Evolutionary conservation across 2,113 vertebrate species (phyloP).

Genomic region (Aphelocoma coerulescens): DNA sequence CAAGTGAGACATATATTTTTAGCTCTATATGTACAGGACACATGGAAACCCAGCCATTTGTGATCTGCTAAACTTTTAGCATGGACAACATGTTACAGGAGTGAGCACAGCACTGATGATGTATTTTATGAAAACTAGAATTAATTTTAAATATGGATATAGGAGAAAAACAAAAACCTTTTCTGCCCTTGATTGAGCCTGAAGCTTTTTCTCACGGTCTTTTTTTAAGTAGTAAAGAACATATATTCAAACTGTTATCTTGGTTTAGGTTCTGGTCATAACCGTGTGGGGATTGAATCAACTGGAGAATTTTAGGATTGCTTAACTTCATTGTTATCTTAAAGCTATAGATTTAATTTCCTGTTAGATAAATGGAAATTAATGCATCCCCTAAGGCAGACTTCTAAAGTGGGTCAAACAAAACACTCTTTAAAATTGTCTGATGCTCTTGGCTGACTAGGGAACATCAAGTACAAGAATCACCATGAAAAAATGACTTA

Average conservation of each 20-base stretch:
- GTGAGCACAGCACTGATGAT: neutral
- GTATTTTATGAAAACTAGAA: neutral
- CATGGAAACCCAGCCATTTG: neutral
- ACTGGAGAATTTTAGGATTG: neutral
- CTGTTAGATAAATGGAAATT: neutral
- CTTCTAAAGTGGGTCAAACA: neutral
- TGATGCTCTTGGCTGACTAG: neutral
- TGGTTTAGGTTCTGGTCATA: neutral
- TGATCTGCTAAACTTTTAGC: neutral
- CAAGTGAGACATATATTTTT: neutral
- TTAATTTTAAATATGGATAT: neutral
- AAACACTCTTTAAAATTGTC: neutral
- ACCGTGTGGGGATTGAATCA: neutral
- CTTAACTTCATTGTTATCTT: neutral
- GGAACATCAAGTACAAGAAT: neutral
- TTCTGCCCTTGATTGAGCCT: neutral
- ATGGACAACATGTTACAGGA: neutral
- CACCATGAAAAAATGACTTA: neutral
- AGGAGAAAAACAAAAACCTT: neutral
- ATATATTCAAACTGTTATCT: neutral
- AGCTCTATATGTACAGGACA: neutral
- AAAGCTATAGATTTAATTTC: neutral
- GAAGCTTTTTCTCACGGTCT: neutral
- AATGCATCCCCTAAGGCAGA: neutral
- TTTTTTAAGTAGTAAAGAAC: neutral